These are phyloP conservation scores for Eumerus sabulonum DNA, from an alignment of 2,888 invertebrate genomes.

Conservation along the genomic window DNA sequence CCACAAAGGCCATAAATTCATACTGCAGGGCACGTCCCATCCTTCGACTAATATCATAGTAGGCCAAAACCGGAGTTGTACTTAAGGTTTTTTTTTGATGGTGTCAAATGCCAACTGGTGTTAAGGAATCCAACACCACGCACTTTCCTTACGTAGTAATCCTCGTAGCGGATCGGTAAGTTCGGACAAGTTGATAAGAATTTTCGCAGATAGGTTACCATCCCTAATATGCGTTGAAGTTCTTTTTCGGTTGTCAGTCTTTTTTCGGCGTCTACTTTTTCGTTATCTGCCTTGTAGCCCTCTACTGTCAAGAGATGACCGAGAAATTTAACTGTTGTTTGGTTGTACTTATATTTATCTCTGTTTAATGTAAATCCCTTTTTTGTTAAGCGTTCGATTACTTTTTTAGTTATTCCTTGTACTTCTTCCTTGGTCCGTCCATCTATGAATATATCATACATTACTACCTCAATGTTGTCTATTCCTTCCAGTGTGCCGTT, in stretches of 20 bases:
- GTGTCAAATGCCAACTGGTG: too few relatives aligned
- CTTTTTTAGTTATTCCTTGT: conserved; percentile 6
- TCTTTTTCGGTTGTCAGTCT: conserved; percentile 20
- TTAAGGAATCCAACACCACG: conserved; percentile 4
- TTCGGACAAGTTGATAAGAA: conserved; percentile 44
- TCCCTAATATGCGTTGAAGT: conserved; percentile 50
- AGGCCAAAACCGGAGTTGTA: too few relatives aligned
- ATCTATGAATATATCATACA: conserved; percentile 51
- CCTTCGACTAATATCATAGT: too few relatives aligned
- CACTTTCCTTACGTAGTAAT: conserved; percentile 32
- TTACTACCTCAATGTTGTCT: conserved; percentile 55
- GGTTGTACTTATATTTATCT: conserved; percentile 30
- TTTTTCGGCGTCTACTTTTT: conserved; percentile 31
- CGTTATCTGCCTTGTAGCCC: conserved; percentile 25
- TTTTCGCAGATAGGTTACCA: conserved; percentile 27
- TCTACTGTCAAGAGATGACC: conserved; percentile 31
- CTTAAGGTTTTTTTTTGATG: too few relatives aligned
- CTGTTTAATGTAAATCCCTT: conserved; percentile 18
- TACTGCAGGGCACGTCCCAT: too few relatives aligned
- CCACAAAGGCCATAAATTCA: too few relatives aligned
- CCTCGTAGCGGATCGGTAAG: conserved; percentile 27
- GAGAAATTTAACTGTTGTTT: too few relatives aligned
- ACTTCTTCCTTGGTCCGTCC: conserved; percentile 44
- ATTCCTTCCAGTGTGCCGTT: conserved; percentile 45
- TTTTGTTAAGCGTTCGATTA: conserved; percentile 6